Evolutionary conservation across 2,113 vertebrate species (phyloP).

Genomic region (Microcebus lehilahytsara): DNA sequence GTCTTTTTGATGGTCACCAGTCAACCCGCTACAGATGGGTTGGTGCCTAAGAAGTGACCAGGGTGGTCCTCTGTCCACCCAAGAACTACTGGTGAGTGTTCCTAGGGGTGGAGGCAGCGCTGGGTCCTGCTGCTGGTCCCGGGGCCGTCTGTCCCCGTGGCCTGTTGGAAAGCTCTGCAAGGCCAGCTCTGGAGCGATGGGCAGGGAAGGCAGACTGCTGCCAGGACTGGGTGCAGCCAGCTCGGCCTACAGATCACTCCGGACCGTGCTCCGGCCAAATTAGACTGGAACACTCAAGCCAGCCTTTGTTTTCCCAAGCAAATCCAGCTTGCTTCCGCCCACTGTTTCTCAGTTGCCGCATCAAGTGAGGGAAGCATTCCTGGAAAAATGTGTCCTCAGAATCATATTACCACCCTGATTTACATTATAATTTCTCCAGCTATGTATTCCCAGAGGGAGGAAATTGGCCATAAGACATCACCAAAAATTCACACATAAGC

Average conservation of each 20-base stretch:
- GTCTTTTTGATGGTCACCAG: neutral
- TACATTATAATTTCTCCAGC: neutral
- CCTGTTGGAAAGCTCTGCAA: accelerated
- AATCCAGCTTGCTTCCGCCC: neutral
- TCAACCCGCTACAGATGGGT: too few relatives aligned
- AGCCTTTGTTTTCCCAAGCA: neutral
- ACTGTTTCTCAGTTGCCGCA: neutral
- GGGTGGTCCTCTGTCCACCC: neutral
- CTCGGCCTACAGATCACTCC: accelerated
- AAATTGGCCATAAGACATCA: neutral
- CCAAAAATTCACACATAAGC: neutral
- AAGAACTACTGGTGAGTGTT: neutral
- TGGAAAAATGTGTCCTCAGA: neutral
- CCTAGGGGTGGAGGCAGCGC: neutral
- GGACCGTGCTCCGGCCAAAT: accelerated
- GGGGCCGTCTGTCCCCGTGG: neutral
- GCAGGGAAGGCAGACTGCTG: neutral
- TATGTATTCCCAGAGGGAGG: neutral
- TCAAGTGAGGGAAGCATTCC: neutral
- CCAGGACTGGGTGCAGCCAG: neutral
- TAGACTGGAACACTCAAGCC: accelerated
- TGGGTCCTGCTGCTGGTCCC: neutral
- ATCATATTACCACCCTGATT: neutral
- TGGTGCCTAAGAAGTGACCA: neutral
- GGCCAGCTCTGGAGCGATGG: neutral